Percentiles rank a stretch among this genome's conserved stretches.
phyloP scores from a whole-genome alignment of 2,113 vertebrate genomes.

The Ceuthmochares aereus region DNA sequence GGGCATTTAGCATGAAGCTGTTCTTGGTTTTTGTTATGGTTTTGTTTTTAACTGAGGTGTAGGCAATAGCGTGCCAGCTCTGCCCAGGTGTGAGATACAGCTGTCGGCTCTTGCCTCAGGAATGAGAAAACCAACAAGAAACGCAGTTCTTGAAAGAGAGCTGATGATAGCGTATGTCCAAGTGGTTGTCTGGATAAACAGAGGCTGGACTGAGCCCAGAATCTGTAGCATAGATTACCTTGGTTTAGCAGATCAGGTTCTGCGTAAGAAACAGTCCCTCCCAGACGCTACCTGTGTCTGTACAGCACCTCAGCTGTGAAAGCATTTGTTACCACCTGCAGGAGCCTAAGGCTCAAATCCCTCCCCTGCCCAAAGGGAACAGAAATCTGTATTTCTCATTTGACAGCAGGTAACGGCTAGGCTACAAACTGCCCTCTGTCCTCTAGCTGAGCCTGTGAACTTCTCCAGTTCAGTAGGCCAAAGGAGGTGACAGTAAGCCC shows the following conservation, averaged over 20 bases:
- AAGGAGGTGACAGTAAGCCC: neutral
- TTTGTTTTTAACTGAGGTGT: neutral
- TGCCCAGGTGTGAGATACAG: neutral
- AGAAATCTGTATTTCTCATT: neutral
- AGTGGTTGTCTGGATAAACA: neutral
- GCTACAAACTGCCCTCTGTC: too few relatives aligned
- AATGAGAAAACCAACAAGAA: neutral
- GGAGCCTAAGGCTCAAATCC: neutral
- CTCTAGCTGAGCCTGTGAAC: neutral
- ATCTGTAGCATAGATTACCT: neutral
- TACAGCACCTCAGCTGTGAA: neutral
- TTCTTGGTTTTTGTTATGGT: neutral
- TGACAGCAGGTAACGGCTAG: neutral
- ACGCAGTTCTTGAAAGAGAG: neutral
- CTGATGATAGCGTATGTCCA: neutral
- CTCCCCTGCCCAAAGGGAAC: neutral
- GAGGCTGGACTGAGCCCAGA: neutral
- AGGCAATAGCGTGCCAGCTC: neutral
- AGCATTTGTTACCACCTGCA: fast-evolving
- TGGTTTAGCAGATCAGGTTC: neutral
- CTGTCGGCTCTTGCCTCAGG: neutral
- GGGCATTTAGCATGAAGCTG: neutral
- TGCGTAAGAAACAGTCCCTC: neutral
- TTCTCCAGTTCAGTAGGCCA: neutral
- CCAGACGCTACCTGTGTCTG: fast-evolving